Conservation (phyloP, 92 coral and sea anemone species). For the Porites divaricata region DNA sequence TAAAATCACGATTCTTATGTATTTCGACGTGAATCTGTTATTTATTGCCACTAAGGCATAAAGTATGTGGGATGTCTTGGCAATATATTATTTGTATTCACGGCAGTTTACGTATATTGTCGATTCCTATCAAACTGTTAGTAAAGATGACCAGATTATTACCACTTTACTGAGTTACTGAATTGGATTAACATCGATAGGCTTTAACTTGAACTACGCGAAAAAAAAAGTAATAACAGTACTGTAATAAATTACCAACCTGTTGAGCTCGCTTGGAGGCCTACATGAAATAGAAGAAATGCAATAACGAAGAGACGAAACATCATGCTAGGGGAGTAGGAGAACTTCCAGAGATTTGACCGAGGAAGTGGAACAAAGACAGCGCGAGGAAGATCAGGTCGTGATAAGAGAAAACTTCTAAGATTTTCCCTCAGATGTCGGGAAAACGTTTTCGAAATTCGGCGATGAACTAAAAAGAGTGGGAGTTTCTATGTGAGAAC, state of each 20-base stretch:
- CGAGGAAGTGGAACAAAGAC: no score
- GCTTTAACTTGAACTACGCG: no score
- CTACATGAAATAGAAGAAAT: background rate
- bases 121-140: background rate
- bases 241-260: background rate
- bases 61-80: no score
- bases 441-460: background rate
- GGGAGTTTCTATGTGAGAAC: background rate
- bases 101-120: background rate
- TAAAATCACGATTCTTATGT: no score
- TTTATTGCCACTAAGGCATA: no score
- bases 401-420: no score
- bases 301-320: background rate
- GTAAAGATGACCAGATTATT: no score
- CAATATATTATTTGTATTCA: background rate
- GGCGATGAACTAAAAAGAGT: background rate
- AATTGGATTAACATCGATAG: no score
- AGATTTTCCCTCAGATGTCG: background rate
- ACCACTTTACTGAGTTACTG: no score
- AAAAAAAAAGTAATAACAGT: background rate
- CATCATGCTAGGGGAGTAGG: background rate
- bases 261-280: background rate
- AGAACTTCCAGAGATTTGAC: no score
- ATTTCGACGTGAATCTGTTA: no score
- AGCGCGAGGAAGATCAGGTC: background rate